Evolutionary conservation across 2,888 invertebrate species (phyloP), one percentile per base, ranked within the genome.

Genomic region (Tanytarsus gracilentus): DNA sequence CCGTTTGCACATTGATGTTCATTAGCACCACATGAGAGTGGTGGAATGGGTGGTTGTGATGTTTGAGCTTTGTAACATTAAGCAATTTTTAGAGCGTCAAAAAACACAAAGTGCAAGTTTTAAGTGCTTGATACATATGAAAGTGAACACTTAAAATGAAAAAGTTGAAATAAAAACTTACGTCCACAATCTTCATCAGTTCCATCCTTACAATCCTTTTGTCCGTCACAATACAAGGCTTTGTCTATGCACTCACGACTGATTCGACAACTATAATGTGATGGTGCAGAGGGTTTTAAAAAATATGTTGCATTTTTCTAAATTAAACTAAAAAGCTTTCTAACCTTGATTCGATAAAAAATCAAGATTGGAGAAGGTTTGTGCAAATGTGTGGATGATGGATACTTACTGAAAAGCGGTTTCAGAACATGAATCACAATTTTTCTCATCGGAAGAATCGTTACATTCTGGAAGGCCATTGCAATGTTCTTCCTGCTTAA

Each of bases 391-490:
- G 3, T 11, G 11, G 7, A 16, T 18, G n/a, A n/a, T n/a, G n/a
- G 40, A 2, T 44, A 60, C 60, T 60, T 60, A 60, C 60, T 36
- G 50, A 36, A 60, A 60, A 23, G 60, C 26, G 5, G 36, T 11
- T 3, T 5, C 18, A 7, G 27, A 23, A 16, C 60, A 60, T 16
- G n/a, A 11, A 36, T 14, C 70, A 73, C 86, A 86, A 69, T 80
- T 75, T 65, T 75, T 70, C 70, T 86, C 85, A 69, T 86, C 86
- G 52, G 78, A 79, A 63, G 78, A 77, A 71, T 83, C 82, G 1
- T 73, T 4, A 67, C 70, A 78, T 71, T 75, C 75, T 64, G 65
- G 69, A 67, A 75, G 68, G 65, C 77, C 78, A 70, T 79, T 70
- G 62, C 74, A 74, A 71, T 79, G 79, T 69, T 72, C 74, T 66